Conservation (phyloP, 2,888 invertebrate species). For the Melanchra persicariae region DNA sequence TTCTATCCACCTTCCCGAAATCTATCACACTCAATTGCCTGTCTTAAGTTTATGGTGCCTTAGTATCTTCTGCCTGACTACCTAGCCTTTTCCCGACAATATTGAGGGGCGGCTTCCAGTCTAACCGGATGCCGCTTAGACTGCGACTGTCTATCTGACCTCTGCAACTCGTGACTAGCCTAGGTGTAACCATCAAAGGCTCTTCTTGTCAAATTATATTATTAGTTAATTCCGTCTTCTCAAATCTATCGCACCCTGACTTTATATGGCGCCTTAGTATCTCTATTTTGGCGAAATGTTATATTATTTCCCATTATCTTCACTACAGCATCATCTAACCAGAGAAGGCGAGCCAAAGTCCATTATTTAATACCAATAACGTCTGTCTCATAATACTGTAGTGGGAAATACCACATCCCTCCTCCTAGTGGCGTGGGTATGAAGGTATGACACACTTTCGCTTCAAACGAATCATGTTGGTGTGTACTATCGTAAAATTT, state of each 20-base stretch:
- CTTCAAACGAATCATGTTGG: conserved; percentile 71
- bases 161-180: no score
- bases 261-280: not conserved
- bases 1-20: no score
- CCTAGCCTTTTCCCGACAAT: no score
- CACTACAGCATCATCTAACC: not conserved
- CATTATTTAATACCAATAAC: conserved; percentile 62
- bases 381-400: conserved; percentile 56
- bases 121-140: no score
- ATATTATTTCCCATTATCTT: no score
- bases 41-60: not conserved
- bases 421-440: conserved; percentile 75
- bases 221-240: no score
- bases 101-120: no score
- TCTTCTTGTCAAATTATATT: not conserved
- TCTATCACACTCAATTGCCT: no score
- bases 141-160: no score
- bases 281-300: not conserved
- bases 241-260: no score
- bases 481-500: conserved; percentile 66
- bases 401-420: conserved; percentile 78
- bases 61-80: not conserved
- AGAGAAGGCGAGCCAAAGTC: conserved; percentile 16
- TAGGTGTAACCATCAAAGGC: no score
- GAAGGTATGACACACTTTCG: conserved; percentile 85